Percentiles rank a stretch among this genome's conserved stretches.
These are phyloP conservation scores for Electrophaes corylata DNA, from an alignment of 2,888 invertebrate genomes.

Conservation along the genomic window DNA sequence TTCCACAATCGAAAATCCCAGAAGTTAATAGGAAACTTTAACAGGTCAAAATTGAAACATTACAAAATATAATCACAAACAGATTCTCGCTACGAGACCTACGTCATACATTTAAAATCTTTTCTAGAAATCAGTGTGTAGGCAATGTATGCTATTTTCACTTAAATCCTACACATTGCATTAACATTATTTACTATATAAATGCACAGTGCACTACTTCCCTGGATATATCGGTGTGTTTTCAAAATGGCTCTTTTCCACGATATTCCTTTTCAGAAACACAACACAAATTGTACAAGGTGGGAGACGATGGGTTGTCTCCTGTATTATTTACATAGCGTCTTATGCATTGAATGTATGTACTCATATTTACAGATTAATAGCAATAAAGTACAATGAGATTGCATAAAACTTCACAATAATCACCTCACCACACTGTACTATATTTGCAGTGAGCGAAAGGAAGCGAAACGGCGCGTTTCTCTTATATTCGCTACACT, in stretches of 20 bases:
- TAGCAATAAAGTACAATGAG: slow-evolving; percentile 28
- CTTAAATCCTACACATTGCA: slow-evolving; percentile 65
- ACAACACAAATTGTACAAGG: slow-evolving; percentile 90
- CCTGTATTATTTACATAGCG: slow-evolving; percentile 24
- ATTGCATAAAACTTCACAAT: slow-evolving; percentile 37
- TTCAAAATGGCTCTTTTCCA: slow-evolving; percentile 95
- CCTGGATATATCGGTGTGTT: slow-evolving; percentile 89
- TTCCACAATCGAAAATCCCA: slow-evolving; percentile 78
- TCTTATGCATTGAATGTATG: slow-evolving; percentile 42
- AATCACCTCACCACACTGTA: slow-evolving; percentile 52
- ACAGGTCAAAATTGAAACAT: slow-evolving; percentile 72
- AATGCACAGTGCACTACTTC: slow-evolving; percentile 79
- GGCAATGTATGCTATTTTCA: slow-evolving; percentile 67
- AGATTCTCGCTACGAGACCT: slow-evolving; percentile 68
- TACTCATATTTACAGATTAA: slow-evolving; percentile 22
- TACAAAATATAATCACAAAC: slow-evolving; percentile 73
- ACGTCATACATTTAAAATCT: slow-evolving; percentile 55
- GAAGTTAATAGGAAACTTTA: slow-evolving; percentile 72
- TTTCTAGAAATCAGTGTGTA: slow-evolving; percentile 64
- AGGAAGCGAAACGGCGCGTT: slow-evolving; percentile 42
- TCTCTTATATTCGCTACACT: slow-evolving; percentile 59
- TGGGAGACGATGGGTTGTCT: slow-evolving; percentile 46
- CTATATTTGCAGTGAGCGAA: slow-evolving; percentile 73
- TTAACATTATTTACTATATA: slow-evolving; percentile 56
- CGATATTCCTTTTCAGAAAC: slow-evolving; percentile 91